phyloP scores from a whole-genome alignment of 2,888 invertebrate genomes.

The Noctua comes region DNA sequence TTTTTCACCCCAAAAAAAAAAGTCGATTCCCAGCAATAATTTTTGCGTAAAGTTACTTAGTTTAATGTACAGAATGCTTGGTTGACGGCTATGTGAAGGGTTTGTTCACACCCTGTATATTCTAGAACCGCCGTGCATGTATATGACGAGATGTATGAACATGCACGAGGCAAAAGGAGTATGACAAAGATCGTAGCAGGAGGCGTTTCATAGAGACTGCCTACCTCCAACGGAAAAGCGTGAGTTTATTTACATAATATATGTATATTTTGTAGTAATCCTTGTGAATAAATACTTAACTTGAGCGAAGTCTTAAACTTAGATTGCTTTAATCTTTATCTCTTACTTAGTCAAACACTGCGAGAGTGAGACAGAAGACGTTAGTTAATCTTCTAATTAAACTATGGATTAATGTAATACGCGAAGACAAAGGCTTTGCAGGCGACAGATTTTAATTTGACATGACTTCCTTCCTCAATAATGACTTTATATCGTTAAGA shows the following conservation, averaged over 20 bases:
- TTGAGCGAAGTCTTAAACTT: conserved; percentile 9
- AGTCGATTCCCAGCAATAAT: too few species aligned
- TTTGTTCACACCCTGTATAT: too few species aligned
- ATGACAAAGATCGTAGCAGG: neutral
- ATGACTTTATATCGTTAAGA: neutral
- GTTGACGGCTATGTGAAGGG: too few species aligned
- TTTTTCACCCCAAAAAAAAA: too few species aligned
- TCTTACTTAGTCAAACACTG: conserved; percentile 20
- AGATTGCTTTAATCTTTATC: conserved; percentile 41
- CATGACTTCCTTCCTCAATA: neutral
- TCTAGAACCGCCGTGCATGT: neutral
- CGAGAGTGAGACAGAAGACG: conserved; percentile 38
- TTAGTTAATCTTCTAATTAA: conserved; percentile 67
- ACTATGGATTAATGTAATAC: conserved; percentile 58
- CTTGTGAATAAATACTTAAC: conserved; percentile 23
- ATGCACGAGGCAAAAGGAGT: neutral
- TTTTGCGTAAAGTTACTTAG: too few species aligned
- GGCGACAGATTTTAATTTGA: conserved; percentile 15
- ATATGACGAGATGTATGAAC: neutral
- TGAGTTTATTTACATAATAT: too few species aligned
- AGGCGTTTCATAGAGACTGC: neutral
- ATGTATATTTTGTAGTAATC: neutral
- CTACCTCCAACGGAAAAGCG: neutral
- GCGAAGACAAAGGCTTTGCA: conserved; percentile 17
- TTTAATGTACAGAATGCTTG: too few species aligned